These are phyloP conservation scores for Danio aesculapii DNA, from an alignment of 2,797 vertebrate genomes.

Conservation along the genomic window DNA sequence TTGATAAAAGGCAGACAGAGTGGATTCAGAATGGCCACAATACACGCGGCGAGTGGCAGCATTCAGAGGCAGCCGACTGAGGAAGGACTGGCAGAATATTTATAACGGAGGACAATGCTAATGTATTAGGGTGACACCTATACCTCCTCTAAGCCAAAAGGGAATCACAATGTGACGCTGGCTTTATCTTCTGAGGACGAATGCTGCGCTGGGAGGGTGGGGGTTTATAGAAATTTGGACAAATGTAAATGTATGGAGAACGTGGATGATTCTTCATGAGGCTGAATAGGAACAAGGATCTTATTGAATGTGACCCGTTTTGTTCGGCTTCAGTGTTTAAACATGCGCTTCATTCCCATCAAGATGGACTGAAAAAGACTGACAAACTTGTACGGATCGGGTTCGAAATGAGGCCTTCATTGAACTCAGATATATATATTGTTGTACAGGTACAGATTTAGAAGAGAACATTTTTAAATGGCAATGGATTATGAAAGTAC, in stretches of 20 bases:
- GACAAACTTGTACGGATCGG: constrained; percentile 19
- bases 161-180: constrained; percentile 69
- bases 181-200: constrained; percentile 45
- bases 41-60: constrained; percentile 72
- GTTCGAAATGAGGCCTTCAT: not conserved
- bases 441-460: not conserved
- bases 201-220: constrained; percentile 38
- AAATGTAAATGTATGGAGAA: constrained; percentile 62
- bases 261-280: constrained; percentile 52
- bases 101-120: constrained; percentile 83
- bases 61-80: constrained; percentile 80
- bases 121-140: constrained; percentile 85
- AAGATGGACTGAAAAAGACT: constrained; percentile 19
- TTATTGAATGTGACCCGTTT: constrained; percentile 66
- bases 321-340: constrained; percentile 35
- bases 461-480: not conserved
- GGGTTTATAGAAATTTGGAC: constrained; percentile 54
- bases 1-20: constrained; percentile 78
- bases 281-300: constrained; percentile 61
- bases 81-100: constrained; percentile 83
- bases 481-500: too few species aligned
- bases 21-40: constrained; percentile 83
- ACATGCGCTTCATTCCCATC: constrained; percentile 24
- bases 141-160: constrained; percentile 78
- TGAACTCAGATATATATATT: constrained; percentile 1